These are phyloP conservation scores for Octomys mimax DNA, from an alignment of 2,797 vertebrate species.

Conservation along the genomic window DNA sequence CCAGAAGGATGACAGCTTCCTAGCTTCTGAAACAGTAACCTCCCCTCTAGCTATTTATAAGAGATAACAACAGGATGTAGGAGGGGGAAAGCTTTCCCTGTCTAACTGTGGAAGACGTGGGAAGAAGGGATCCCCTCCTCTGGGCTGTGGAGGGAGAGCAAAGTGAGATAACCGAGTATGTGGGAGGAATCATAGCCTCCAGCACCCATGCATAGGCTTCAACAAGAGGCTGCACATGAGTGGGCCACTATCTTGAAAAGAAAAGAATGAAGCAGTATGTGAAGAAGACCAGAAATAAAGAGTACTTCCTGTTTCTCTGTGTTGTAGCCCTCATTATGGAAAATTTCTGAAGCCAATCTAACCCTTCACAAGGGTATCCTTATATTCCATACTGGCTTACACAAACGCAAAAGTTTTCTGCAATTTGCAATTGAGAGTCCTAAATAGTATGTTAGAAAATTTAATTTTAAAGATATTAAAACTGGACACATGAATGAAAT, in stretches of 20 bases:
- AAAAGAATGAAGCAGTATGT: neutral
- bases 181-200: neutral
- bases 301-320: neutral
- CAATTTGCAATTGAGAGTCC: neutral
- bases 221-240: neutral
- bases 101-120: neutral
- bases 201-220: neutral
- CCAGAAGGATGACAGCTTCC: neutral
- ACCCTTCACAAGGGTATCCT: neutral
- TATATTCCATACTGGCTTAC: neutral
- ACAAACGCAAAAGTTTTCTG: neutral
- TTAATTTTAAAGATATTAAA: neutral
- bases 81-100: neutral
- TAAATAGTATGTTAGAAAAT: neutral
- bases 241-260: neutral
- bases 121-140: neutral
- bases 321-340: neutral
- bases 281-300: neutral
- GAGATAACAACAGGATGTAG: neutral
- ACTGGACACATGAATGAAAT: neutral
- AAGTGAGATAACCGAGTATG: neutral
- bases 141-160: neutral
- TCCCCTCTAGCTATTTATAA: neutral
- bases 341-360: neutral
- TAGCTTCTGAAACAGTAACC: too few species aligned